These are phyloP conservation scores for Rapana venosa DNA, from an alignment of 2,888 invertebrate genomes.

Conservation along the genomic window DNA sequence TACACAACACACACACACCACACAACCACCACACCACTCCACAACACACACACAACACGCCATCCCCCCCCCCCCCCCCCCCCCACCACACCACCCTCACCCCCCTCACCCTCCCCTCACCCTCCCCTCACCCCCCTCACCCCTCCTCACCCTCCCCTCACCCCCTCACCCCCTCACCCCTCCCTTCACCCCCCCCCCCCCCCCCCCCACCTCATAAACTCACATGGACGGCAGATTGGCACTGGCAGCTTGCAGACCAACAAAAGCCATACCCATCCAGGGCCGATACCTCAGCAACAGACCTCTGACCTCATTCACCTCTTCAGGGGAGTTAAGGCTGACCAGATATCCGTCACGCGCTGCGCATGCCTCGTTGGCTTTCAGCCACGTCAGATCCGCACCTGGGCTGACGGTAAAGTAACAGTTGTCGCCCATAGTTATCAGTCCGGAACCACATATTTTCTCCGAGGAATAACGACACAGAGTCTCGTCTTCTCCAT, in stretches of 20 bases:
- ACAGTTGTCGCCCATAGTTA: neutral
- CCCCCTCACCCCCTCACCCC: too few relatives aligned
- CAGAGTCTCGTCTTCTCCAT: neutral
- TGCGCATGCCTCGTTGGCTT: conserved; percentile 27
- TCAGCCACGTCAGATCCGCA: neutral
- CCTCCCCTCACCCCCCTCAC: too few relatives aligned
- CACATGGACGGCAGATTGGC: conserved; percentile 8
- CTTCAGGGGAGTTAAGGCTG: conserved; percentile 20
- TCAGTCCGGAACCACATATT: neutral
- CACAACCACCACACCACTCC: too few relatives aligned
- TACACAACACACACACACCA: too few relatives aligned
- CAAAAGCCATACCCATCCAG: conserved; percentile 28
- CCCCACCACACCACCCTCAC: too few relatives aligned
- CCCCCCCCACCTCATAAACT: conserved; percentile 1
- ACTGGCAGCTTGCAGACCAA: conserved; percentile 24
- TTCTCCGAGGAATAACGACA: neutral
- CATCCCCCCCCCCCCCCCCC: too few relatives aligned
- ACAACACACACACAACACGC: too few relatives aligned
- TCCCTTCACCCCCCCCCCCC: too few relatives aligned
- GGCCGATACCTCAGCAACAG: conserved; percentile 24
- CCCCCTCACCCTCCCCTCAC: too few relatives aligned
- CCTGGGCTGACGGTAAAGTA: neutral
- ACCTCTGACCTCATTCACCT: conserved; percentile 24
- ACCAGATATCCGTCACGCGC: conserved; percentile 23
- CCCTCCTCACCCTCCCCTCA: too few relatives aligned